These are phyloP conservation scores for Pissodes strobi DNA, from an alignment of 1,140 invertebrate genomes.

Conservation along the genomic window DNA sequence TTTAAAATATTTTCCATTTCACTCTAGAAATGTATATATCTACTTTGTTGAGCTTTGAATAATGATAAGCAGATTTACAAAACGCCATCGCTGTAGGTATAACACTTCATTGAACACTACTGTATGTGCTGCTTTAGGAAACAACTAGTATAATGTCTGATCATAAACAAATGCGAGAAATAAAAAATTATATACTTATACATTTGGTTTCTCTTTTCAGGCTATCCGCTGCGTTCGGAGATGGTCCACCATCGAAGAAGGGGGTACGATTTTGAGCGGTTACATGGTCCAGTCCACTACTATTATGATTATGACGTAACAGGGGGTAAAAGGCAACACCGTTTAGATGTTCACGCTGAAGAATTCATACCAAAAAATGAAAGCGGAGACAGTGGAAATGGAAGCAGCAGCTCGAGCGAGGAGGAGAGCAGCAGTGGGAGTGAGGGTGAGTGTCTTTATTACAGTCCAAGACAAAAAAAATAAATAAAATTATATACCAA, in stretches of 20 bases:
- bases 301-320: neutral
- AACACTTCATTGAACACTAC: no score
- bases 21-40: no score
- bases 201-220: neutral
- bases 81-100: no score
- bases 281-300: neutral
- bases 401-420: slow-evolving; percentile 55
- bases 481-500: neutral
- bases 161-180: neutral
- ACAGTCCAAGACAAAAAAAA: slow-evolving; percentile 39
- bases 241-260: slow-evolving; percentile 67
- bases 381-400: slow-evolving; percentile 51
- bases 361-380: slow-evolving; percentile 64
- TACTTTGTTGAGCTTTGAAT: no score
- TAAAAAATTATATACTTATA: no score
- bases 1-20: no score
- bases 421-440: slow-evolving; percentile 51
- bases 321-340: slow-evolving; percentile 64
- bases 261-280: slow-evolving; percentile 56
- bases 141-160: neutral
- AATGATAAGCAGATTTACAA: no score
- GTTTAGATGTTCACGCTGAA: slow-evolving; percentile 62
- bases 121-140: no score
- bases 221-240: slow-evolving; percentile 48
- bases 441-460: slow-evolving; percentile 53